A percentile compares a stretch with the other conserved stretches of the same genome.
phyloP scores from a whole-genome alignment of 2,797 vertebrate species.

The Echiichthys vipera region DNA sequence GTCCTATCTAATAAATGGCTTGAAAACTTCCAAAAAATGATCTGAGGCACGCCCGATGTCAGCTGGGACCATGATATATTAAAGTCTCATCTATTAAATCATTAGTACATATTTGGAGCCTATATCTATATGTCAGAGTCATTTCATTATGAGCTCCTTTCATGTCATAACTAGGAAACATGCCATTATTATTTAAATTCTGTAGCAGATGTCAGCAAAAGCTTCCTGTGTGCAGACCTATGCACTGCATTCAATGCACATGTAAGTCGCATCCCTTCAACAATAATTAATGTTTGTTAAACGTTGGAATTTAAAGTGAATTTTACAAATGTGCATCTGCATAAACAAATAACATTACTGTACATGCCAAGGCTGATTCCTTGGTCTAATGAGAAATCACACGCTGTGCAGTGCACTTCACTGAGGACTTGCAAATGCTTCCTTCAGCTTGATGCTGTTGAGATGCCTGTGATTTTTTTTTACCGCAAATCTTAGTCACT shows the following conservation, averaged over 20 bases:
- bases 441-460: background rate
- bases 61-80: constrained; percentile 36
- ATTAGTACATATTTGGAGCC: constrained; percentile 30
- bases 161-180: constrained; percentile 28
- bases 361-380: background rate
- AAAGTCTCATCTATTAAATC: constrained; percentile 38
- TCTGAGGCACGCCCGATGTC: too few relatives aligned
- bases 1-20: too few relatives aligned
- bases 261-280: background rate
- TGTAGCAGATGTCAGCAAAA: constrained; percentile 18
- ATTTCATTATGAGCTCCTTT: constrained; percentile 27
- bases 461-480: background rate
- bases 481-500: background rate
- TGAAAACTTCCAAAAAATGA: too few relatives aligned
- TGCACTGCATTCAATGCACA: background rate
- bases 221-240: constrained; percentile 8
- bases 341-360: constrained; percentile 39
- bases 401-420: background rate
- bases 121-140: constrained; percentile 19
- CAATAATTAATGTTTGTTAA: constrained; percentile 10
- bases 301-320: background rate
- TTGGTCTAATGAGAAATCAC: constrained; percentile 12
- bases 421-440: background rate
- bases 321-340: constrained; percentile 19
- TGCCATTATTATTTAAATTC: constrained; percentile 24